A percentile compares a stretch with the other conserved stretches of the same genome.
These are phyloP conservation scores for Chiridota heheva DNA, from an alignment of 35 echinoderm and acorn worm species.

Conservation along the genomic window DNA sequence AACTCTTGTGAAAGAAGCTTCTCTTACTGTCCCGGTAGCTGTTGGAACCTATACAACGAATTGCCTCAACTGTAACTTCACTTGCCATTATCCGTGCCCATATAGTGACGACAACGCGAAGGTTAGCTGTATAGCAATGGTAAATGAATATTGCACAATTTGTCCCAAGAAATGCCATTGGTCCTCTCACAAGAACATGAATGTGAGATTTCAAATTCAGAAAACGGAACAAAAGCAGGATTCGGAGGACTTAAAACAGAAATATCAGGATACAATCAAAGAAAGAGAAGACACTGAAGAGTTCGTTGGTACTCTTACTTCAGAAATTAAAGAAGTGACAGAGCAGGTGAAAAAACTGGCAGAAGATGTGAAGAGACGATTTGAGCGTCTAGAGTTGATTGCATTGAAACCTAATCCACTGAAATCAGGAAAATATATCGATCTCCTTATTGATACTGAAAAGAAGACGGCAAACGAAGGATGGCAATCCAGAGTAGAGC, in stretches of 20 bases:
- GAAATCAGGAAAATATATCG: constrained; percentile 10
- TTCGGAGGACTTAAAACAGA: constrained; percentile 11
- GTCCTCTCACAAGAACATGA: constrained; percentile 22
- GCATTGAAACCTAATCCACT: constrained; percentile 53
- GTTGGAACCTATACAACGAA: constrained; percentile 42
- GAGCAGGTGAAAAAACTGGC: not conserved
- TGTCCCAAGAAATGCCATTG: constrained; percentile 23
- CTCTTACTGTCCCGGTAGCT: not conserved
- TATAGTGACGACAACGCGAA: constrained; percentile 22
- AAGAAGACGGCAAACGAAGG: not conserved
- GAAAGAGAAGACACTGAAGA: constrained; percentile 29
- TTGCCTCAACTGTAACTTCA: constrained; percentile 32
- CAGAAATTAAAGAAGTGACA: constrained; percentile 10
- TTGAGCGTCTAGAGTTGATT: constrained; percentile 24
- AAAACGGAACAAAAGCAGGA: not conserved
- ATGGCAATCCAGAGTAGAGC: constrained; percentile 8
- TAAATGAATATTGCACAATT: not conserved
- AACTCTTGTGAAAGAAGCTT: not conserved
- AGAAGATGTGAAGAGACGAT: not conserved
- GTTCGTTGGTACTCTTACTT: constrained; percentile 1
- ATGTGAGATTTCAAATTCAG: constrained; percentile 25
- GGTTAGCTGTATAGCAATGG: constrained; percentile 10
- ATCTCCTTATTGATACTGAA: constrained; percentile 20
- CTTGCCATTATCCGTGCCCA: constrained; percentile 48
- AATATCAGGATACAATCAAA: constrained; percentile 28